Evolutionary conservation across 1,140 invertebrate genomes (phyloP), one percentile per base, ranked within the genome.

Genomic region (Ptiloglossa arizonensis): DNA sequence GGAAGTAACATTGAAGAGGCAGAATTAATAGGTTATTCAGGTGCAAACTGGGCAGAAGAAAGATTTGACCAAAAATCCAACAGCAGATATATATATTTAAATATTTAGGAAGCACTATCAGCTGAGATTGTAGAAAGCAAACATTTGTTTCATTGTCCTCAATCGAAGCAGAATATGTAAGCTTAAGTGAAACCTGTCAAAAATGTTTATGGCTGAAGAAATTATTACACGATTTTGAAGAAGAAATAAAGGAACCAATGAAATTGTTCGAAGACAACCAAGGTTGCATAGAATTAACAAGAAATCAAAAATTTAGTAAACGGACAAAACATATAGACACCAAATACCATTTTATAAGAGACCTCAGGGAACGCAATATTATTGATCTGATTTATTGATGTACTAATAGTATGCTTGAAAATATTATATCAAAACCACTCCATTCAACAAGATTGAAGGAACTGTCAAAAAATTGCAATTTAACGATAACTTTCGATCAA

Each of bases 241-340:
- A 52, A 35, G 22, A 52, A 2, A 48, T 63, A 44, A 1, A n/a
- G 22, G 5, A 41, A 17, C 6, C 46, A 1, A 56, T 38, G 29
- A 9, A n/a, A 15, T 52, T 64, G 32, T 50, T 57, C 13, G 57
- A 80, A 56, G 85, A 81, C 62, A 76, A 80, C n/a, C 50, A 73
- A 35, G 52, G 64, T 41, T 63, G 60, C 48, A 41, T 56, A 24
- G 46, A 69, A 9, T 63, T 75, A 54, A 24, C 52, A 0, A 54
- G 15, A 24, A 64, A 44, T 6, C 29, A 64, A 4, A 64, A 54
- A 6, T 63, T 38, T 29, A 50, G 57, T 41, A 62, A 72, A 1
- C 22, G 57, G 46, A 62, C 57, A 0, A 72, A 63, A 52, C 70
- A 62, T 63, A 38, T 72, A 13, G 60, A 48, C 17, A 54, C 29